Percentiles rank a stretch among this genome's conserved stretches.
Conservation (phyloP, 2,113 vertebrate genomes). For the Bos javanicus region DNA sequence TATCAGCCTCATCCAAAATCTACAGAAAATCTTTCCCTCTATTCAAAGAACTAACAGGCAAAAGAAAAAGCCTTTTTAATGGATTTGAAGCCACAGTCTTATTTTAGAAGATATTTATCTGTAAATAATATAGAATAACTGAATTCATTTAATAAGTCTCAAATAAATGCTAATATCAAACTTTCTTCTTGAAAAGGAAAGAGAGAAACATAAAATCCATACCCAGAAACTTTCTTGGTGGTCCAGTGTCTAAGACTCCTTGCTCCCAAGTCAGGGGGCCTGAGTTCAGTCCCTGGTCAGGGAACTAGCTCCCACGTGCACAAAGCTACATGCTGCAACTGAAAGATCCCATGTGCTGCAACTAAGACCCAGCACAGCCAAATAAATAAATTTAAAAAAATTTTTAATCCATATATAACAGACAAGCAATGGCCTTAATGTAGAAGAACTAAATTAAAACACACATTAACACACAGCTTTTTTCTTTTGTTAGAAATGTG, state of each 20-base stretch:
- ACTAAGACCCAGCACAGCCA: background rate
- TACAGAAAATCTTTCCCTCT: background rate
- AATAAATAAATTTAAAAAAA: background rate
- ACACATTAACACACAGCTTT: background rate
- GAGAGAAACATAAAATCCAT: background rate
- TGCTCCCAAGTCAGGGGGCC: background rate
- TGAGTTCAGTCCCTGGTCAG: background rate
- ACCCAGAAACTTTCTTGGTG: background rate
- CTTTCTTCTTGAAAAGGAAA: background rate
- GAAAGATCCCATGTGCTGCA: background rate
- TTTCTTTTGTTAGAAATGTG: background rate
- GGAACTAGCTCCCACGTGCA: background rate
- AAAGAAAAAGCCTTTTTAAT: background rate
- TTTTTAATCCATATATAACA: background rate
- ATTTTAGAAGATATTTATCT: background rate
- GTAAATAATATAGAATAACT: background rate
- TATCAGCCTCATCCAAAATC: background rate
- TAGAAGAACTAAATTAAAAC: constrained; percentile 11
- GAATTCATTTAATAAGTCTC: background rate
- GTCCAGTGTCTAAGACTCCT: background rate
- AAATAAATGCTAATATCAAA: background rate
- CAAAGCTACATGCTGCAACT: background rate
- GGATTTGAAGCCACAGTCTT: background rate
- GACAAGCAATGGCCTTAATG: background rate
- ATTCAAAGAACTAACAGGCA: background rate